These are phyloP conservation scores for Eurypyga helias DNA, from an alignment of 2,113 vertebrate species.

Conservation along the genomic window DNA sequence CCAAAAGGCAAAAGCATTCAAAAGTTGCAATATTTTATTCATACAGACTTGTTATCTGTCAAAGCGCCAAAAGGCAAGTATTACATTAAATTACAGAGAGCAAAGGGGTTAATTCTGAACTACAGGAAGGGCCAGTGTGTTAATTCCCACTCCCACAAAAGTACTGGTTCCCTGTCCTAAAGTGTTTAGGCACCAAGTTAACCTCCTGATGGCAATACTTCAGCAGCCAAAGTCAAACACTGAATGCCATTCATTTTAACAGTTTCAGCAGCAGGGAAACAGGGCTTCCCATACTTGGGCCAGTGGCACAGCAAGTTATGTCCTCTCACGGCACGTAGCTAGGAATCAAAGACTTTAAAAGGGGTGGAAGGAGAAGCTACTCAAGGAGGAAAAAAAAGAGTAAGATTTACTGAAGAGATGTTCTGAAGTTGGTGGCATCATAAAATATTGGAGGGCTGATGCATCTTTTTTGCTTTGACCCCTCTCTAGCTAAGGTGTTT, in stretches of 20 bases:
- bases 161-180: background rate
- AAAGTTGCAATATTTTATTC: background rate
- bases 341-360: background rate
- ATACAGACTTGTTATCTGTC: background rate
- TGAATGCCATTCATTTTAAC: background rate
- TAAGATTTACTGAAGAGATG: background rate
- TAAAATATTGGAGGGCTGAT: background rate
- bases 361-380: background rate
- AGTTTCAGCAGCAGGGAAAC: background rate
- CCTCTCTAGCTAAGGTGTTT: background rate
- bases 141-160: background rate
- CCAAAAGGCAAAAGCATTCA: background rate
- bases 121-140: background rate
- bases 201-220: background rate
- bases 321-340: background rate
- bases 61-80: background rate
- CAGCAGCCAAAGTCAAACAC: background rate
- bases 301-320: background rate
- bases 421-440: background rate
- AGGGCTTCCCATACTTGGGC: background rate
- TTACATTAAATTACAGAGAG: background rate
- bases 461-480: background rate
- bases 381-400: rapidly evolving
- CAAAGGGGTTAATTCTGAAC: background rate
- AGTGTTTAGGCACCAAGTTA: background rate